These are phyloP conservation scores for Phrixothrix hirtus DNA, from an alignment of 2,888 invertebrate genomes.

Conservation along the genomic window DNA sequence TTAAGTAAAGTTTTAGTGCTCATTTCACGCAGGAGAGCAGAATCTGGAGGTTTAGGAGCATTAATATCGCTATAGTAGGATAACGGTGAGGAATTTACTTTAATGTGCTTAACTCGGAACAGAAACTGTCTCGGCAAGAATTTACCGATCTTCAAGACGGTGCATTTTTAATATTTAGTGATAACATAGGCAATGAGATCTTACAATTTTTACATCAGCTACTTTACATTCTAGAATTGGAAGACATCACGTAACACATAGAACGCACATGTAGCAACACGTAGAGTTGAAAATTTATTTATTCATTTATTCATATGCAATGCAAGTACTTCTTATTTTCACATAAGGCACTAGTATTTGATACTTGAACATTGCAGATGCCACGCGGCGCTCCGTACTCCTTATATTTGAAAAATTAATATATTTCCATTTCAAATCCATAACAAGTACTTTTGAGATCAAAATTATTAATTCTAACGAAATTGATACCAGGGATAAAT, in stretches of 20 bases:
- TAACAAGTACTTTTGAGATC: too few species aligned
- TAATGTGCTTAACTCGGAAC: slow-evolving; percentile 28
- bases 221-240: background rate
- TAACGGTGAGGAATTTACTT: slow-evolving; percentile 27
- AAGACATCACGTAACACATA: background rate
- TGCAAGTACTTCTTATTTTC: background rate
- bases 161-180: slow-evolving; percentile 13
- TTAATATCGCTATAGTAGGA: slow-evolving; percentile 30
- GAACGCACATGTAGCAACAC: background rate
- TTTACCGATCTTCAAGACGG: slow-evolving; percentile 10
- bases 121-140: slow-evolving; percentile 22
- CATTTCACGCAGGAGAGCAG: slow-evolving; percentile 39
- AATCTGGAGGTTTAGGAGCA: slow-evolving; percentile 31
- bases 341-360: background rate
- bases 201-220: background rate
- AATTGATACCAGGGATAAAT: too few species aligned
- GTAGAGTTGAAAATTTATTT: background rate
- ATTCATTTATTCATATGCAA: background rate
- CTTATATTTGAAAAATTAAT: too few species aligned
- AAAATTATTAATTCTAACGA: too few species aligned
- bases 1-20: slow-evolving; percentile 42
- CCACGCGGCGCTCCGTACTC: background rate
- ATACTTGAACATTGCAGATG: background rate
- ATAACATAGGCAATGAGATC: background rate
- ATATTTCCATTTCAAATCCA: too few species aligned